Evolutionary conservation across 2,797 vertebrate species (phyloP), one percentile per base, ranked within the genome.

Genomic region (Malacoctenus gilli): DNA sequence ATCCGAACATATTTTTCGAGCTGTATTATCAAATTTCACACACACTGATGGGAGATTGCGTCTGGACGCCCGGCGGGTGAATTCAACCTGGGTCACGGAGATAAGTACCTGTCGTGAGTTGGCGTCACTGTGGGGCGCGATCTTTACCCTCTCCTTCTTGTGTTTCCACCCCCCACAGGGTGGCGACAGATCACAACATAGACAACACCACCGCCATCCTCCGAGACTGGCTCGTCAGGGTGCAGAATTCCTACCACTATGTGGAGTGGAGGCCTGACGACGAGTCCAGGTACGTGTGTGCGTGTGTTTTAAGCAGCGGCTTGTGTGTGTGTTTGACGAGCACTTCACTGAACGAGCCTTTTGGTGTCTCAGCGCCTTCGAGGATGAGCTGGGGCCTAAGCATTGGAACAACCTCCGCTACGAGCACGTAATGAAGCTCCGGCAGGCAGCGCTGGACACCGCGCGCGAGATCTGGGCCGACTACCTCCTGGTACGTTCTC

Each of bases 261-360:
- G 94, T 96, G 85, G 94, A 95, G 80, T 96, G 95, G 95, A 90
- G 93, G 62, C 94, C 95, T 0, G 87, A 91, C 1, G 93, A 95
- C 35, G 89, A 92, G 16, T 75, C 89, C 84, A 92, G 92, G 95
- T 90, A 72, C 36, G 31, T 57, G 15, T 22, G 4, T 30, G 9
- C 42, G 21, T 11, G 9, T 16, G 37, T 43, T 35, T 60, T n/a
- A n/a, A n/a, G n/a, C n/a, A n/a, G n/a, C n/a, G n/a, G n/a, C n/a
- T n/a, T n/a, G 32, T 56, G 23, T 37, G 21, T 54, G 37, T 7
- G 37, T 23, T 9, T 32, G 47, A 14, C 31, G 4, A 39, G 6
- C 11, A 31, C 43, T 30, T 46, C 54, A 54, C 25, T 28, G 25
- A 23, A 23, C 4, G 22, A 28, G 5, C 9, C 25, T 28, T 9